phyloP scores from a whole-genome alignment of 2,888 invertebrate species.

The Campoletis raptor region DNA sequence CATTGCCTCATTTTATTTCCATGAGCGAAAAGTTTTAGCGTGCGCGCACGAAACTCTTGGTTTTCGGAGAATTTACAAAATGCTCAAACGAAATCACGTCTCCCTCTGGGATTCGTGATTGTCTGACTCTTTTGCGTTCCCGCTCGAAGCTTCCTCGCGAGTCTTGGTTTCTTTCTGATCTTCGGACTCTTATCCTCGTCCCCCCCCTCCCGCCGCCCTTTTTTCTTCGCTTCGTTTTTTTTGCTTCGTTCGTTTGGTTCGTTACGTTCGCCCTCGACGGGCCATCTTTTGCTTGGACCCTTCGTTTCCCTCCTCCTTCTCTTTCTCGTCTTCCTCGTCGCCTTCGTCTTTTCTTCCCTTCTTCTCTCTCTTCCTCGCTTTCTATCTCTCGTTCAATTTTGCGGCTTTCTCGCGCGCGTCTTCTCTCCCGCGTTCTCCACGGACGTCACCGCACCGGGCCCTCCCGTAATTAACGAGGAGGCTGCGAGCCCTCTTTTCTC shows the following conservation, averaged over 20 bases:
- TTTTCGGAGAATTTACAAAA: slow-evolving; percentile 40
- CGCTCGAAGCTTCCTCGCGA: slow-evolving; percentile 24
- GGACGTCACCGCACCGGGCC: slow-evolving; percentile 67
- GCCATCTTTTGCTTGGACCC: slow-evolving; percentile 39
- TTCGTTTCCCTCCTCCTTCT: slow-evolving; percentile 51
- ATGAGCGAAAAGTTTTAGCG: neutral
- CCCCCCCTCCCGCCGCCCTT: neutral
- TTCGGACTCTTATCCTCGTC: slow-evolving; percentile 16
- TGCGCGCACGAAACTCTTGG: slow-evolving; percentile 32
- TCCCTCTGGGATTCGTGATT: slow-evolving; percentile 14
- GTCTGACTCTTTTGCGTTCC: slow-evolving; percentile 34
- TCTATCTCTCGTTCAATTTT: slow-evolving; percentile 49
- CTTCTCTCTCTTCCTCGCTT: slow-evolving; percentile 41
- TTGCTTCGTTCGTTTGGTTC: slow-evolving; percentile 46
- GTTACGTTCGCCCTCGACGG: slow-evolving; percentile 61
- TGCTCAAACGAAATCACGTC: slow-evolving; percentile 17
- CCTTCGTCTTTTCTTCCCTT: slow-evolving; percentile 28
- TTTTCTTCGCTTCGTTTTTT: slow-evolving; percentile 32
- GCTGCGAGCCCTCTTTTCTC: slow-evolving; percentile 66
- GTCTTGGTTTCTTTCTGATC: slow-evolving; percentile 12
- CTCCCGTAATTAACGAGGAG: slow-evolving; percentile 69
- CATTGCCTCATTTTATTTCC: slow-evolving; percentile 38
- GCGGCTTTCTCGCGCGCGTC: slow-evolving; percentile 64
- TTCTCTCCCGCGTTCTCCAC: slow-evolving; percentile 62
- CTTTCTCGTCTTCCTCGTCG: slow-evolving; percentile 35